phyloP scores from a whole-genome alignment of 1,140 invertebrate species.

The Dryas iulia region DNA sequence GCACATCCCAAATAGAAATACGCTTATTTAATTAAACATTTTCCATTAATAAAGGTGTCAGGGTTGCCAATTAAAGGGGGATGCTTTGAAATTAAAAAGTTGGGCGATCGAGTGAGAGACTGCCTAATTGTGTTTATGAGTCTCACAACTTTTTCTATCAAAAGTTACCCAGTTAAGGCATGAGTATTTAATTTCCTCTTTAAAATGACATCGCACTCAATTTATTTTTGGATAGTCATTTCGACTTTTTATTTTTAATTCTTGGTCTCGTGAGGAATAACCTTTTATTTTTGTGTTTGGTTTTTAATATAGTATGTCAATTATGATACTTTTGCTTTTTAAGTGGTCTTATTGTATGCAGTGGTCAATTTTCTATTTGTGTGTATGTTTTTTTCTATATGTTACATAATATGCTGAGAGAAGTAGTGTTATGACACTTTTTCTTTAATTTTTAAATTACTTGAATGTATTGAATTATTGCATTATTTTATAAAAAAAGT shows the following conservation, averaged over 20 bases:
- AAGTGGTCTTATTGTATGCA: too few species aligned
- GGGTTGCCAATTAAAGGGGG: constrained; percentile 29
- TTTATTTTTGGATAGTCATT: background rate
- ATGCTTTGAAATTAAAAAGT: constrained; percentile 20
- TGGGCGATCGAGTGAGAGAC: background rate
- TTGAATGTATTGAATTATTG: too few species aligned
- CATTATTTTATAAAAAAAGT: too few species aligned
- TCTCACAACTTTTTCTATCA: constrained; percentile 12
- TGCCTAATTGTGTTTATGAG: constrained; percentile 12
- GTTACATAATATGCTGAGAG: too few species aligned
- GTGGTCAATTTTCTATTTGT: too few species aligned
- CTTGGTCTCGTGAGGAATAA: background rate
- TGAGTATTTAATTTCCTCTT: constrained; percentile 11
- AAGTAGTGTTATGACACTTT: too few species aligned
- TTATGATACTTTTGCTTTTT: too few species aligned
- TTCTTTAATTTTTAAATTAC: too few species aligned
- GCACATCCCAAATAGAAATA: background rate
- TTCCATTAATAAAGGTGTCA: constrained; percentile 32
- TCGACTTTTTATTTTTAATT: background rate
- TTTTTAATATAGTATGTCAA: too few species aligned
- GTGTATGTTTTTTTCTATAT: too few species aligned
- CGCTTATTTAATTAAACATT: constrained; percentile 26
- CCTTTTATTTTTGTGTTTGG: too few species aligned
- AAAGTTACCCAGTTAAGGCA: constrained; percentile 3
- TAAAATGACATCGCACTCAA: constrained; percentile 9